Base-by-base conservation (phyloP, 2,797 vertebrate genomes). In the Enteromius radiatus region DNA sequence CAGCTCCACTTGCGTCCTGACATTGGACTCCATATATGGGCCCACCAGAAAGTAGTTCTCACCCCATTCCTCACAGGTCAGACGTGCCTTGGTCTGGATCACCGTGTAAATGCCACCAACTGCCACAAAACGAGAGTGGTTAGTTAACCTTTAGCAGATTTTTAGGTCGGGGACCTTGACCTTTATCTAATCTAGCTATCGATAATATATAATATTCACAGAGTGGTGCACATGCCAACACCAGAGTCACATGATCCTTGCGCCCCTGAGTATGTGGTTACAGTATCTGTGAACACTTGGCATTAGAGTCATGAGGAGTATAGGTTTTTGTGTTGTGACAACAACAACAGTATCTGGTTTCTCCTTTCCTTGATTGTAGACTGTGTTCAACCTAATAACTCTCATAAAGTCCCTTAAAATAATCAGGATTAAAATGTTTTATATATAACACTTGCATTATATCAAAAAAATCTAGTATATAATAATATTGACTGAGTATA, bases 101-200 rank as follows among this genome's bases (percentile, higher is more conserved):
- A 98, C 97, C 0, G 97, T 98, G 94, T 97, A 98, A 92, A 98
- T 98, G 81, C 97, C 97, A 11, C 97, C 97, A 86, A 98, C 97
- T 98, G 87, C 33, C 64, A 76, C 45, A 86, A 38, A 59, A 61
- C 5, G 0, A 64, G 26, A 77, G 26, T 2, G 59, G 11, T 47
- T 23, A 36, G 26, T 64, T 64, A 74, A 73, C 56, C 31, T 64
- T 49, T 8, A 38, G 61, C 14, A 63, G 45, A 78, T 9, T 31
- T 23, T n/a, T 43, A 59, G n/a, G 45, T 67, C 6, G 5, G 59
- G 31, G 12, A 11, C 59, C 38, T 63, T 85, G 69, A 78, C 68
- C 69, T 82, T 78, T 54, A 75, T 52, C 47, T 45, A 28, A 63
- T 76, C 71, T 76, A 68, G 47, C 12, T 0, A 14, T 68, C 19